Base-by-base conservation (phyloP, 2,888 invertebrate species). In the Pinctada fucata region DNA sequence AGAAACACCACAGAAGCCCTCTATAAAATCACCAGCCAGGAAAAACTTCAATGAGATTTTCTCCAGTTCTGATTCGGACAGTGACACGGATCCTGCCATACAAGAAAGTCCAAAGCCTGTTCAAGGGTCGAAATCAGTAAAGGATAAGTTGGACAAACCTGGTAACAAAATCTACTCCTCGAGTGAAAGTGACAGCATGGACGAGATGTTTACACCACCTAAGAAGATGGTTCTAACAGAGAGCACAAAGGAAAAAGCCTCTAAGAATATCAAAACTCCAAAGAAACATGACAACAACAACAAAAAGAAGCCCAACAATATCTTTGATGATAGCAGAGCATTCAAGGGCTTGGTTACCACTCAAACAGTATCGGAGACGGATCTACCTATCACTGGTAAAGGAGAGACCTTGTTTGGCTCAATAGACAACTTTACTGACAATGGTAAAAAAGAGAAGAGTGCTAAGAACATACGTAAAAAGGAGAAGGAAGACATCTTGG, bases 331-430 rank as follows among this genome's bases (percentile, higher is more conserved):
- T 10, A 68, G 10, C 6, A 69, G 67, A 58, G 16, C 73, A 5
- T 65, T 6, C n/a, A 65, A 65, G 16, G 50, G 63, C 49, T 31
- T 65, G 3, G 75, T 75, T 48, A 68, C 63, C 16, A 65, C 74
- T 8, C 76, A 76, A 45, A 79, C 76, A 3, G 70, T 70, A 13
- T 58, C 58, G 50, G 76, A 73, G 16, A 76, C 76, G 66, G 79
- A 79, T 66, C n/a, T 49, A 51, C 71, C 51, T 16, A 58, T 74
- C 6, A 63, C 65, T 6, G 63, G 45, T 3, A 72, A 76, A 10
- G 50, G 50, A 63, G 83, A 82, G 50, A 77, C 78, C 49, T 58
- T 82, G 16, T 82, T 81, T 78, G 83, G 82, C 47, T 80, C 83
- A 16, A 82, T 69, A 47, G 45, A 49, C 45, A 58, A 45, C 5